Evolutionary conservation across 2,797 vertebrate genomes (phyloP), one percentile per base, ranked within the genome.

Genomic region (Lerista edwardsae): DNA sequence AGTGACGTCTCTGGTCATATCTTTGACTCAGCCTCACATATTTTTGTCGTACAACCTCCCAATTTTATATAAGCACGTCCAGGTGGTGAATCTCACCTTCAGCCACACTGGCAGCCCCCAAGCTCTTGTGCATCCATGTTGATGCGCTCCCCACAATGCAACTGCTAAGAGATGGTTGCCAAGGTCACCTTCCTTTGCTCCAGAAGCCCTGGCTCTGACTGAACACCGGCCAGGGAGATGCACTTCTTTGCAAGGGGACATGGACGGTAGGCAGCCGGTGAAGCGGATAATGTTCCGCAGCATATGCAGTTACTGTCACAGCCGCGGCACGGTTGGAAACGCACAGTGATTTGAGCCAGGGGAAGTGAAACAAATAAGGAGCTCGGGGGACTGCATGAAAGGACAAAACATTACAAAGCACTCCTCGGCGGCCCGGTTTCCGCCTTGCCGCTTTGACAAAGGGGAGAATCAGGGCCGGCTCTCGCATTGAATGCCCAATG

Each of bases 331-430:
- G 72, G 23, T 27, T 80, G 72, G 81, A 90, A 90, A 84, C 44
- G 74, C 51, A 47, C 68, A 75, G n/a, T 1, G 0, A 80, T 84
- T 87, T 69, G 69, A 88, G 79, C 61, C 41, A 76, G 73, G 73
- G 39, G 64, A 88, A 88, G 47, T 27, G 36, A 91, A 90, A 89
- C 44, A 76, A 85, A 19, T 57, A 61, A 8, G 14, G 67, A 34
- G 39, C 86, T 79, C 47, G 74, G 87, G 91, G 83, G 21, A 39
- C 17, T 84, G 29, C 34, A 84, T 61, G 10, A 76, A 79, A 86
- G 6, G 73, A 81, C 17, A 12, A 25, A 55, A 79, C 31, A 17
- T 31, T 11, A 44, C 39, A 84, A 82, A 25, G 34, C 62, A 17
- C 55, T 79, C 39, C 29, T 57, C 47, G 68, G 62, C 39, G 69